Base-by-base conservation (phyloP, 2,888 invertebrate species). In the Adineta ricciae region DNA sequence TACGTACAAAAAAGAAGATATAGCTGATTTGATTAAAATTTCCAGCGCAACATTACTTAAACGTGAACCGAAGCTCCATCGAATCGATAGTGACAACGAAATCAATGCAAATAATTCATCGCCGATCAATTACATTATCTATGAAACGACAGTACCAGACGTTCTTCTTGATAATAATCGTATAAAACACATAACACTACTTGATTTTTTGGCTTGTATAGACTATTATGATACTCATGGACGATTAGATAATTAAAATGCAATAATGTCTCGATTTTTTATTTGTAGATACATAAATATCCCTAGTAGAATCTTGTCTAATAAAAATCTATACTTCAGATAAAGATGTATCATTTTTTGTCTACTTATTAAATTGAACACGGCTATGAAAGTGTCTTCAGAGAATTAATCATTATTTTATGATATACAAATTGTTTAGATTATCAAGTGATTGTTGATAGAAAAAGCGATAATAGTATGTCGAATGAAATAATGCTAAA, bases 51-150 rank as follows among this genome's bases (percentile, higher is more conserved):
- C 14, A 24, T n/a, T 78, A 41, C 41, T 78, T 41, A 78, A 38
- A 78, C 78, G 78, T 41, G 78, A 78, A 78, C 78, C 78, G n/a
- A 78, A 78, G 41, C 41, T 78, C 38, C 78, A 78, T 78, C 78
- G 78, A 11, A 78, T 78, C 9, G 41, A 78, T 41, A 78, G 78
- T 78, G 64, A 64, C 32, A 78, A 8, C 0, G 78, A 78, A 9
- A 41, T 14, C 1, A 78, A 78, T 78, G 14, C 16, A 11, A 41
- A 5, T 41, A 41, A 78, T 41, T n/a, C 21, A 41, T 9, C 41
- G 41, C 1, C 11, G n/a, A 78, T 78, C 24, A 78, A 38, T 16
- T 78, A 78, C 41, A 78, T 78, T 78, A 78, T 78, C 21, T 78
- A 78, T 24, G 78, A 78, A 78, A 36, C 24, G 5, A 36, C 38